These are phyloP conservation scores for Drosophila testacea DNA, from an alignment of 2,888 invertebrate genomes.

Conservation along the genomic window DNA sequence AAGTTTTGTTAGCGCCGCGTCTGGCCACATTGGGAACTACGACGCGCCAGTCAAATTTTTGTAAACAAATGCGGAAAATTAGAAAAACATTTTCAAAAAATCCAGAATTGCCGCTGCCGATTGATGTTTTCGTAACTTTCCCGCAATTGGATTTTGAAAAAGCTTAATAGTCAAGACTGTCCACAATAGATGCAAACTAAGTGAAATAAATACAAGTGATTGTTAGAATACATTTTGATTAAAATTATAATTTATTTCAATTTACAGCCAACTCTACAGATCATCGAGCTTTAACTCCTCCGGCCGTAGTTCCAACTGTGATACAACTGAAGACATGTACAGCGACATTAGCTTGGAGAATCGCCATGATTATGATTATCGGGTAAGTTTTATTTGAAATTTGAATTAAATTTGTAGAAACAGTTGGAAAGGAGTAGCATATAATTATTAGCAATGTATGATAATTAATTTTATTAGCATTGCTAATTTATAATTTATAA, in stretches of 20 bases:
- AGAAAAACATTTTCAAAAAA: too few relatives aligned
- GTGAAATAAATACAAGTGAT: too few relatives aligned
- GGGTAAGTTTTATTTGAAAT: conserved; percentile 87
- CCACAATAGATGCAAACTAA: conserved; percentile 19
- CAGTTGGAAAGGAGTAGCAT: neutral
- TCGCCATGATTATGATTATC: conserved; percentile 96
- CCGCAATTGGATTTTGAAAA: too few relatives aligned
- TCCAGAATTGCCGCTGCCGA: too few relatives aligned
- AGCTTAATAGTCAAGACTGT: neutral
- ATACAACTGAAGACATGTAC: conserved; percentile 97
- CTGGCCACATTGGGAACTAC: too few relatives aligned
- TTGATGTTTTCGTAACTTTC: too few relatives aligned
- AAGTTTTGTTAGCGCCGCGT: too few relatives aligned
- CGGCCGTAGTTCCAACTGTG: conserved; percentile 95
- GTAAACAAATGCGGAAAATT: too few relatives aligned
- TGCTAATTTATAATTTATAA: too few relatives aligned
- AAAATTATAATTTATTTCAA: conserved; percentile 33
- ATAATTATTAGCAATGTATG: too few relatives aligned
- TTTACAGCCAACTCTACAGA: conserved; percentile 92
- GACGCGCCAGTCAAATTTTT: too few relatives aligned
- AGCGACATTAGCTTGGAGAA: conserved; percentile 97
- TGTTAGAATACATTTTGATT: neutral
- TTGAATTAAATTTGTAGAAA: neutral
- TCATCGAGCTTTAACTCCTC: conserved; percentile 97
- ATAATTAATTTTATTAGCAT: too few relatives aligned